These are phyloP conservation scores for Zaprionus vittiger DNA, from an alignment of 1,140 invertebrate species.

Conservation along the genomic window DNA sequence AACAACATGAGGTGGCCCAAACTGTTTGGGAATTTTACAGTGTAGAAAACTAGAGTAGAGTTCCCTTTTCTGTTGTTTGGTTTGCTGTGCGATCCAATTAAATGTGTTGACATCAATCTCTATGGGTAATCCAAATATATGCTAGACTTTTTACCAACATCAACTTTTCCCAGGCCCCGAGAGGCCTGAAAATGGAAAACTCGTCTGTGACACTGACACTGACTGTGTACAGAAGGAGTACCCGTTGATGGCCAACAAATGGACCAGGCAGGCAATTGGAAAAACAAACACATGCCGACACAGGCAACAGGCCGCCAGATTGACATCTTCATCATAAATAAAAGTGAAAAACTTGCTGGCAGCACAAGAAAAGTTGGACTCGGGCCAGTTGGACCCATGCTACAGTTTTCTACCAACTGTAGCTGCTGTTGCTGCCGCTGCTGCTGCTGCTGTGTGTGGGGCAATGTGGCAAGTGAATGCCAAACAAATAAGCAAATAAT, in stretches of 20 bases:
- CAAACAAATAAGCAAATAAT: conserved; percentile 65
- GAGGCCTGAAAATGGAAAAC: conserved; percentile 42
- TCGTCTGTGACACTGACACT: conserved; percentile 47
- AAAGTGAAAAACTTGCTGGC: conserved; percentile 76
- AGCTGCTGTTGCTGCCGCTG: conserved; percentile 23
- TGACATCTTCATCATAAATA: conserved; percentile 84
- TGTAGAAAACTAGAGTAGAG: background rate
- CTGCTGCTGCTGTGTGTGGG: conserved; percentile 22
- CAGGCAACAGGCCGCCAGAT: conserved; percentile 61
- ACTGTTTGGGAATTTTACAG: background rate
- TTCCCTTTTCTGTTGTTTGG: conserved; percentile 29
- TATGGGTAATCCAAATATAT: conserved; percentile 38
- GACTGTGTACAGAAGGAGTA: conserved; percentile 45
- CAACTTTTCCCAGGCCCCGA: conserved; percentile 66
- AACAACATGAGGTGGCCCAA: background rate
- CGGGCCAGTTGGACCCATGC: conserved; percentile 22
- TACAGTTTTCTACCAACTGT: conserved; percentile 56
- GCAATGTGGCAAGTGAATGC: conserved; percentile 78
- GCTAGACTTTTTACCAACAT: conserved; percentile 41
- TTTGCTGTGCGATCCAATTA: conserved; percentile 33
- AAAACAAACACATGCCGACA: conserved; percentile 76
- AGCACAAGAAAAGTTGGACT: conserved; percentile 21
- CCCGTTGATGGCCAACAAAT: background rate
- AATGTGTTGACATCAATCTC: conserved; percentile 35
- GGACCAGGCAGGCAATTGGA: conserved; percentile 64